These are phyloP conservation scores for Popillia japonica DNA, from an alignment of 1,140 invertebrate species.

Conservation along the genomic window DNA sequence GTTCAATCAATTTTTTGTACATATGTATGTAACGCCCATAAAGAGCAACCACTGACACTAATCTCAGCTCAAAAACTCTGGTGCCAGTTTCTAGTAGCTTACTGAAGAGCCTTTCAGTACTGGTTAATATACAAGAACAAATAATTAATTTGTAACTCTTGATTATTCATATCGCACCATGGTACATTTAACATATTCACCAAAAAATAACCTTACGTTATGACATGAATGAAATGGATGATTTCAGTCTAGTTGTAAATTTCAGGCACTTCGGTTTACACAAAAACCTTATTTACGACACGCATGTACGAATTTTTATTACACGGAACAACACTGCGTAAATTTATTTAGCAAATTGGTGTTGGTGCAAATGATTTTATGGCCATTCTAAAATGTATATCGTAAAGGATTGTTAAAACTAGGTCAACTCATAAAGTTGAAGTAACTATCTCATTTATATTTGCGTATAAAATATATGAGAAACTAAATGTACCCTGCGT, in stretches of 20 bases:
- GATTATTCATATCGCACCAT: constrained; percentile 11
- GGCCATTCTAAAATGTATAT: neutral
- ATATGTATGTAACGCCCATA: too few relatives aligned
- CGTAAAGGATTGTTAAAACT: constrained; percentile 14
- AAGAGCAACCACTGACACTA: too few relatives aligned
- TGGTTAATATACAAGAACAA: too few relatives aligned
- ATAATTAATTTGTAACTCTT: neutral
- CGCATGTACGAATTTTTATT: constrained; percentile 6
- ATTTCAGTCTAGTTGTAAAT: constrained; percentile 30
- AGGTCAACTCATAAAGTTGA: neutral
- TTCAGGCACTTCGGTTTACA: constrained; percentile 32
- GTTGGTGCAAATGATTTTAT: neutral
- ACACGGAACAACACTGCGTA: neutral
- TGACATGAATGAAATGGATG: constrained; percentile 29
- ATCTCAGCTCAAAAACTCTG: too few relatives aligned
- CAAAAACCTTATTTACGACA: constrained; percentile 20
- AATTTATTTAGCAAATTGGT: constrained; percentile 27
- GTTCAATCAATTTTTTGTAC: too few relatives aligned
- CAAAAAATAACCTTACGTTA: constrained; percentile 12
- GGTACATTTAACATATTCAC: neutral
- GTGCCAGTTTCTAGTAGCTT: too few relatives aligned
- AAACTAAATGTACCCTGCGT: neutral
- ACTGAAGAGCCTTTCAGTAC: too few relatives aligned
- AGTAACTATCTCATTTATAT: constrained; percentile 19
- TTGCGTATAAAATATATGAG: neutral